Base-by-base conservation (phyloP, 2,888 invertebrate species). In the Lasioglossum morio region DNA sequence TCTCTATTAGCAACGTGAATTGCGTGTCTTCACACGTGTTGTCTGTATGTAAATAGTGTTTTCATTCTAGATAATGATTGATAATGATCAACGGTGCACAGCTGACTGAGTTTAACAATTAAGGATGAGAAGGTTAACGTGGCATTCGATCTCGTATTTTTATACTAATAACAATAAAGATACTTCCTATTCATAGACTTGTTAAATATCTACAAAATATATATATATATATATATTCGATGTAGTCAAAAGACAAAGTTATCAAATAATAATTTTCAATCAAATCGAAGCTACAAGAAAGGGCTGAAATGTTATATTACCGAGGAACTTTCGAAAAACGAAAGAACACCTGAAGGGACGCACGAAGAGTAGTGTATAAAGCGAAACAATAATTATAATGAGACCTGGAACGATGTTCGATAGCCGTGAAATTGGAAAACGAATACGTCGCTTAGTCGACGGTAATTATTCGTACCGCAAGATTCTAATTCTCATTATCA, bases 391-490 rank as follows among this genome's bases (percentile, higher is more conserved):
- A 30, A 77, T 48, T 78, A 80, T 77, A 77, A 89, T 90, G 83
- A 87, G 88, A 76, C 40, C 86, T 34, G 92, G 93, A n/a, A 93
- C 93, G 14, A 93, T 94, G 92, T 91, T 93, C 40, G 94, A 94
- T 77, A 88, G 90, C 30, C 92, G 93, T 53, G 94, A 94, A 77
- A 91, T 95, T 79, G 91, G 92, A 19, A 94, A 94, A 86, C 91
- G 94, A 19, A 84, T 95, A 30, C 90, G 94, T 72, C 92, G 94
- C 27, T 81, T 93, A 14, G 60, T 94, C 14, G 94, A 94, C 72
- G 91, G 92, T 16, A 94, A 94, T 91, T 94, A 93, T 72, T 94
- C 94, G 4, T 94, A 92, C 86, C 91, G 94, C 23, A 94, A 94
- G 85, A 91, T 95, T 57, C 88, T 94, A 4, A 30, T 95, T 27